Percentiles rank a stretch among this genome's conserved stretches.
phyloP scores from a whole-genome alignment of 1,140 invertebrate species.

The Plectrocnemia conspersa region DNA sequence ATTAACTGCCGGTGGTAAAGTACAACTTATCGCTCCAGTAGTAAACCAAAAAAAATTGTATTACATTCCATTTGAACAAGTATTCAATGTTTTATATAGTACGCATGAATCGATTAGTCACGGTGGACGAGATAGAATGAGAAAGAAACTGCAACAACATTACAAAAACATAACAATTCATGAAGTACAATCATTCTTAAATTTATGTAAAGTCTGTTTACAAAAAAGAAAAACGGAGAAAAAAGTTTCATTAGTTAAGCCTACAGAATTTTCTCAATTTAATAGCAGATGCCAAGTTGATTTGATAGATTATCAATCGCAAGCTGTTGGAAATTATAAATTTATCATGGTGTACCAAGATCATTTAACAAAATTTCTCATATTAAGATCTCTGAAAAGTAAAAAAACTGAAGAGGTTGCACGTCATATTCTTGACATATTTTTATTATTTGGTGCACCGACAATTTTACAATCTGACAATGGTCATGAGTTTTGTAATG shows the following conservation, averaged over 20 bases:
- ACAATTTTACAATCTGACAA: conserved; percentile 42
- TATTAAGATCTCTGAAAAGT: conserved; percentile 37
- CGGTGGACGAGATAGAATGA: conserved; percentile 36
- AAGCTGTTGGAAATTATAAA: conserved; percentile 42
- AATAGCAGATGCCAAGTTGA: conserved; percentile 47
- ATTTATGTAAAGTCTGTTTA: conserved; percentile 33
- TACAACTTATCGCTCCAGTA: conserved; percentile 1
- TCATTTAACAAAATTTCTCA: conserved; percentile 46
- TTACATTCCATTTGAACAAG: conserved; percentile 30
- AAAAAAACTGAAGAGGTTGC: conserved; percentile 39
- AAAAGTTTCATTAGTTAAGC: conserved; percentile 39
- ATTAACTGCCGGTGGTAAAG: not conserved
- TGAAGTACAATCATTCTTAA: conserved; percentile 19
- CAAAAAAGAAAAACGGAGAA: conserved; percentile 33
- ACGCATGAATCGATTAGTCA: conserved; percentile 36
- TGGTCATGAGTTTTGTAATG: conserved; percentile 42
- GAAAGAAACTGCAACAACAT: conserved; percentile 29
- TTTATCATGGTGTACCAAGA: conserved; percentile 51
- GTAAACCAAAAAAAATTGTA: conserved; percentile 14
- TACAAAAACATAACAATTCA: conserved; percentile 35
- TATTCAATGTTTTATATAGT: conserved; percentile 35
- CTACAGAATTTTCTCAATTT: conserved; percentile 38
- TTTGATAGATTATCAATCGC: conserved; percentile 47
- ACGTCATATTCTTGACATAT: conserved; percentile 37
- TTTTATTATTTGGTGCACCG: conserved; percentile 42